Evolutionary conservation across 2,797 vertebrate species (phyloP).

Genomic region (Sylvia borin): DNA sequence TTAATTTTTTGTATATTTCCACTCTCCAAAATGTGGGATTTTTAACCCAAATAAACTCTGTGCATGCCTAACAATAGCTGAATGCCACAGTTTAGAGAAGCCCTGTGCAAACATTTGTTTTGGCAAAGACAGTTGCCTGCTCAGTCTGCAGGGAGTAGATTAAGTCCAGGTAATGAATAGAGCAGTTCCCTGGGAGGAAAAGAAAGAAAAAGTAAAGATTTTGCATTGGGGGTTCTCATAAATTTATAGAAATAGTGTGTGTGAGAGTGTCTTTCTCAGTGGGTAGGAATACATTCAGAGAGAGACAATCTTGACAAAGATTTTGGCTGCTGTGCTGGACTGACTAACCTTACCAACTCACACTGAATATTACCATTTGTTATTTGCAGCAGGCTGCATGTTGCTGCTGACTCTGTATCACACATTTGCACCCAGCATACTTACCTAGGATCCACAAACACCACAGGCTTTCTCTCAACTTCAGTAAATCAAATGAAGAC

Average conservation of each 20-base stretch:
- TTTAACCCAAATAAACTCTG: not conserved
- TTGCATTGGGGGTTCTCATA: not conserved
- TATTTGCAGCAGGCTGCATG: not conserved
- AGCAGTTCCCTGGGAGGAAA: not conserved
- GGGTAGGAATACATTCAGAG: not conserved
- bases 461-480: not conserved
- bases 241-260: not conserved
- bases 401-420: not conserved
- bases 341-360: not conserved
- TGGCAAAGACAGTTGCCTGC: not conserved
- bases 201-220: not conserved
- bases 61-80: not conserved
- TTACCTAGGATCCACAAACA: not conserved
- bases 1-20: not conserved
- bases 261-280: not conserved
- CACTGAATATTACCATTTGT: not conserved
- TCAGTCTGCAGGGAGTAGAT: not conserved
- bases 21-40: not conserved
- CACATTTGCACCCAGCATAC: fast-evolving
- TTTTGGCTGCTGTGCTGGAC: not conserved
- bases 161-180: not conserved
- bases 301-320: not conserved
- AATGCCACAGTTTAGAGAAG: not conserved
- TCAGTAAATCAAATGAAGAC: not conserved
- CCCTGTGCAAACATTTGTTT: not conserved